These are phyloP conservation scores for Gobio gobio DNA, from an alignment of 2,113 vertebrate species.

Conservation along the genomic window DNA sequence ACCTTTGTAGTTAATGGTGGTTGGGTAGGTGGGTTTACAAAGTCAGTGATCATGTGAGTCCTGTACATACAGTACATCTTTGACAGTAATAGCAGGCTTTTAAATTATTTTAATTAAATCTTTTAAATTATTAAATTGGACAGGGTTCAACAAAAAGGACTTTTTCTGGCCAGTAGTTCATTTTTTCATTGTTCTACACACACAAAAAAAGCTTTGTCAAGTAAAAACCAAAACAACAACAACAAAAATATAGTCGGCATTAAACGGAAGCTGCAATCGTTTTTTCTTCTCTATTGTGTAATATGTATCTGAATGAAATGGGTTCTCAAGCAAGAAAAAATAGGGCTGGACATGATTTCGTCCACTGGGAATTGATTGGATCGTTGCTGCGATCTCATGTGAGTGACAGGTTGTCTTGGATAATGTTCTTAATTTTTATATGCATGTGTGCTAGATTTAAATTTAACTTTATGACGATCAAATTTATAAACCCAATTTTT, in stretches of 20 bases:
- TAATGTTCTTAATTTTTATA: not conserved
- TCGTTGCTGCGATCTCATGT: too few relatives aligned
- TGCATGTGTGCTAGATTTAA: too few relatives aligned
- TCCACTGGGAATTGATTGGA: too few relatives aligned
- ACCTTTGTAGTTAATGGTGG: slow-evolving; percentile 11
- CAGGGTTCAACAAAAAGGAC: not conserved
- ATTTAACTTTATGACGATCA: too few relatives aligned
- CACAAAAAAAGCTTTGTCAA: not conserved
- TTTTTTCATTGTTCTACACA: not conserved
- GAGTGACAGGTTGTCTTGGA: not conserved
- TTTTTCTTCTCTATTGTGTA: too few relatives aligned
- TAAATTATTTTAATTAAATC: not conserved
- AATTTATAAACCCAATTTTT: too few relatives aligned
- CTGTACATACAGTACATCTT: not conserved
- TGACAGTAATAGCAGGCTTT: not conserved
- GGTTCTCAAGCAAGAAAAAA: too few relatives aligned
- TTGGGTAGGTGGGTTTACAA: slow-evolving; percentile 8
- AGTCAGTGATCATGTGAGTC: not conserved
- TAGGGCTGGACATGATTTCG: too few relatives aligned
- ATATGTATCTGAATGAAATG: too few relatives aligned
- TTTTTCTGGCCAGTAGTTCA: not conserved
- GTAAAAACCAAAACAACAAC: not conserved
- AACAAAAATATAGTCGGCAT: too few relatives aligned
- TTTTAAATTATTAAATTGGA: not conserved
- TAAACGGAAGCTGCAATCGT: too few relatives aligned